A percentile compares a stretch with the other conserved stretches of the same genome.
Evolutionary conservation across 2,888 invertebrate genomes (phyloP).

Genomic region (Andrena trimmerana): DNA sequence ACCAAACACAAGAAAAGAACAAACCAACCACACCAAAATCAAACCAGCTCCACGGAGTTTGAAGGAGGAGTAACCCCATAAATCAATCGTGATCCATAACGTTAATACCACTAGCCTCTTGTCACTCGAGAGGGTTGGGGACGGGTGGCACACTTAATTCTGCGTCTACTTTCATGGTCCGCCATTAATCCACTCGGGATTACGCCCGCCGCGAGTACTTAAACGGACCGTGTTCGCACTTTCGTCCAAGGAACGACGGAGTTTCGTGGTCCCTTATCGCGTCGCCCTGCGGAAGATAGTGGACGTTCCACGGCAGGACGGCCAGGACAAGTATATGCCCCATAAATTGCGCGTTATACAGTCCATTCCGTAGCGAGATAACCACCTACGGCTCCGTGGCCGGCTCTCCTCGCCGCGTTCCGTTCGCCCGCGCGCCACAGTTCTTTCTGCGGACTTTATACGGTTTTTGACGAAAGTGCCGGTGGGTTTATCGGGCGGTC

Average conservation of each 20-base stretch:
- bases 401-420: constrained; percentile 56
- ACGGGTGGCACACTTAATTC: constrained; percentile 8
- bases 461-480: constrained; percentile 76
- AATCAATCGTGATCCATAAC: neutral
- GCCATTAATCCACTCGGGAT: constrained; percentile 14
- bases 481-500: constrained; percentile 68
- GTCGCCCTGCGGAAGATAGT: constrained; percentile 59
- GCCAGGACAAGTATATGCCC: constrained; percentile 65
- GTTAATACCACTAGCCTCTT: neutral
- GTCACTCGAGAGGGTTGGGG: neutral
- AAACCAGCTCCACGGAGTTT: neutral
- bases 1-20: neutral
- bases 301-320: constrained; percentile 38
- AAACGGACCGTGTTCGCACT: constrained; percentile 49
- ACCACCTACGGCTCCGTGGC: constrained; percentile 46
- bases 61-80: neutral
- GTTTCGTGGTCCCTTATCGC: constrained; percentile 68
- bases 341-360: constrained; percentile 77
- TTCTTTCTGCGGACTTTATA: constrained; percentile 72
- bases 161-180: constrained; percentile 11
- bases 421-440: constrained; percentile 50
- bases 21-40: neutral
- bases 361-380: constrained; percentile 71
- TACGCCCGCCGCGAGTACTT: constrained; percentile 24
- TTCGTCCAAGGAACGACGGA: constrained; percentile 42